A percentile compares a stretch with the other conserved stretches of the same genome.
These are phyloP conservation scores for Chaetodon auriga DNA, from an alignment of 2,113 vertebrate genomes.

Conservation along the genomic window DNA sequence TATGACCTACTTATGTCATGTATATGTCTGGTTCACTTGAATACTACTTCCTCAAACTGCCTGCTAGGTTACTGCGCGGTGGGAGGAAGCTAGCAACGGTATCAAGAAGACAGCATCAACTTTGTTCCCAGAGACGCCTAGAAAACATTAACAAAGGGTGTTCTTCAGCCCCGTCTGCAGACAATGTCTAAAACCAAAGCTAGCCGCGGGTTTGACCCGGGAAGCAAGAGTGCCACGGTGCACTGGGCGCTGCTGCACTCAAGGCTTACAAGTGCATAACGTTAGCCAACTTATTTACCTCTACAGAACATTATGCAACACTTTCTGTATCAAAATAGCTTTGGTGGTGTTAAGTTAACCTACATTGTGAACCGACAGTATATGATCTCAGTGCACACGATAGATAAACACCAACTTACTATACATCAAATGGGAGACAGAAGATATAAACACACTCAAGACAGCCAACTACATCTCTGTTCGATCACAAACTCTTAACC, in stretches of 20 bases:
- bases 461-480: not conserved
- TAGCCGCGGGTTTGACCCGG: conserved; percentile 25
- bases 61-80: conserved; percentile 15
- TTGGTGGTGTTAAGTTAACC: not conserved
- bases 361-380: not conserved
- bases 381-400: not conserved
- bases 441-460: conserved; percentile 8
- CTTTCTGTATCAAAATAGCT: conserved; percentile 26
- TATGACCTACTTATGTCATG: conserved; percentile 42
- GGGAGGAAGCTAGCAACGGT: conserved; percentile 18
- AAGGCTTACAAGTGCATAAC: conserved; percentile 7
- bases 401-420: not conserved
- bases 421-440: not conserved
- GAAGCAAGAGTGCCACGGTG: conserved; percentile 31
- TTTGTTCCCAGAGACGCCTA: conserved; percentile 29
- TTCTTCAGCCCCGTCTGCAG: conserved; percentile 14
- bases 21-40: not conserved
- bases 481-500: conserved; percentile 37
- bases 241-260: conserved; percentile 14
- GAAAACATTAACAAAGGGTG: conserved; percentile 27
- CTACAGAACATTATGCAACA: conserved; percentile 47
- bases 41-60: conserved; percentile 59
- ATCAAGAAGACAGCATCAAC: conserved; percentile 28
- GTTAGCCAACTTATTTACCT: conserved; percentile 37
- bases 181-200: conserved; percentile 16